phyloP scores from a whole-genome alignment of 2,888 invertebrate species.

The Teleiodes luculella region DNA sequence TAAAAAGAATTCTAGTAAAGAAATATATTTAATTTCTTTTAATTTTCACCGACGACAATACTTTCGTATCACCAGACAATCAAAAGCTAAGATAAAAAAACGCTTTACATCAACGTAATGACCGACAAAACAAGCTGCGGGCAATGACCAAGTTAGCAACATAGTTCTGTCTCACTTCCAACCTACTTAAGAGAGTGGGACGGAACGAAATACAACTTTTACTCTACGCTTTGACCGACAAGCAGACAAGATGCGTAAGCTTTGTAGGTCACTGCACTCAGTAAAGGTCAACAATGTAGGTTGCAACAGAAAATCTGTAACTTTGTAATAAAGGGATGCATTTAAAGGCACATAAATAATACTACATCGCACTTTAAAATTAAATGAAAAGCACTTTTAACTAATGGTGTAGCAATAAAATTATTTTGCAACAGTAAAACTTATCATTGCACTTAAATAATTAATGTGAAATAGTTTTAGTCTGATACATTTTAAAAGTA shows the following conservation, averaged over 20 bases:
- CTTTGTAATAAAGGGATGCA: too few species aligned
- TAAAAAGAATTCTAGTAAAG: too few species aligned
- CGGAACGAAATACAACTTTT: background rate
- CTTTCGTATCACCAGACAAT: background rate
- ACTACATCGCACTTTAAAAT: too few species aligned
- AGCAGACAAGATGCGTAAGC: background rate
- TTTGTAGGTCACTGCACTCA: background rate
- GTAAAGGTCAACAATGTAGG: background rate
- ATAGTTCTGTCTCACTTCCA: background rate
- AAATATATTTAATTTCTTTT: too few species aligned
- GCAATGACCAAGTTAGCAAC: conserved; percentile 2
- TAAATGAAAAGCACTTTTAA: too few species aligned
- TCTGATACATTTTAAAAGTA: too few species aligned
- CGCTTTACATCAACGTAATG: background rate
- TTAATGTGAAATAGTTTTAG: too few species aligned
- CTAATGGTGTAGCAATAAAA: too few species aligned
- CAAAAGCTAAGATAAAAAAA: background rate
- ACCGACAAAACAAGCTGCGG: background rate
- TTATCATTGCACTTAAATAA: too few species aligned
- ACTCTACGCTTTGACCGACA: background rate
- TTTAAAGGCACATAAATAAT: too few species aligned
- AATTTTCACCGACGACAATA: background rate
- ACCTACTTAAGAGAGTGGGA: background rate
- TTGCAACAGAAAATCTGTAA: background rate
- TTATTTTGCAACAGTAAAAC: too few species aligned